Evolutionary conservation across 2,113 vertebrate genomes (phyloP), one percentile per base, ranked within the genome.

Genomic region (Brienomyrus longianalis): DNA sequence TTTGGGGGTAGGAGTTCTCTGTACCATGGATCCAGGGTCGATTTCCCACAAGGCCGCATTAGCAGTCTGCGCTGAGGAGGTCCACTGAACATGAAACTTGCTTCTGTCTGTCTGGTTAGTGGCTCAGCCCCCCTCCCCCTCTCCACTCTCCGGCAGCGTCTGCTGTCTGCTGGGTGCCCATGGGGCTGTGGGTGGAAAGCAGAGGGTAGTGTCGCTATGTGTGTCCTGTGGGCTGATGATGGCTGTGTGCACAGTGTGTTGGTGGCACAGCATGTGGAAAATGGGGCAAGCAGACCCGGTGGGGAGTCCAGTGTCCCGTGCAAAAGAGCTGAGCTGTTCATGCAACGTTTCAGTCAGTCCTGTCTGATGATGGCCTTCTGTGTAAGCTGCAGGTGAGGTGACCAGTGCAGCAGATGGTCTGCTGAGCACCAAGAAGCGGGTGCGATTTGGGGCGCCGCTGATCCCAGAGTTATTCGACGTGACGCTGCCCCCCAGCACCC

Each of bases 391-490:
- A 94, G 94, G 89, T 35, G 89, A 91, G 11, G 51, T 31, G 0
- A 89, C 90, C 21, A 89, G 84, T 15, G 84, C 84, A 9, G 5
- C 15, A 0, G 77, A 54, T 1, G 88, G 91, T 0, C 5, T 84
- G 6, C 92, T 77, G 8, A 92, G 87, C 66, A 93, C 90, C 39
- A 95, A 94, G 91, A 96, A 95, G 91, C 93, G 70, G 0, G 96
- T 96, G 47, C 95, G 11, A 51, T 97, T 97, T 6, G 96, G 96
- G 11, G 93, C 59, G 5, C 93, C 93, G 0, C 95, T 97, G 19
- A 95, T 94, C 15, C 96, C 96, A 0, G 96, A 97, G 93, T 90
- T 96, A 56, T 96, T 96, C 5, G 96, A 97, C 92, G 94, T 93
- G 93, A 91, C 91, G 62, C 91, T 96, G 10, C 96, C 96, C 19